A percentile compares a stretch with the other conserved stretches of the same genome.
phyloP scores from a whole-genome alignment of 2,888 invertebrate genomes.

The Vannuccia rotundouncinata region DNA sequence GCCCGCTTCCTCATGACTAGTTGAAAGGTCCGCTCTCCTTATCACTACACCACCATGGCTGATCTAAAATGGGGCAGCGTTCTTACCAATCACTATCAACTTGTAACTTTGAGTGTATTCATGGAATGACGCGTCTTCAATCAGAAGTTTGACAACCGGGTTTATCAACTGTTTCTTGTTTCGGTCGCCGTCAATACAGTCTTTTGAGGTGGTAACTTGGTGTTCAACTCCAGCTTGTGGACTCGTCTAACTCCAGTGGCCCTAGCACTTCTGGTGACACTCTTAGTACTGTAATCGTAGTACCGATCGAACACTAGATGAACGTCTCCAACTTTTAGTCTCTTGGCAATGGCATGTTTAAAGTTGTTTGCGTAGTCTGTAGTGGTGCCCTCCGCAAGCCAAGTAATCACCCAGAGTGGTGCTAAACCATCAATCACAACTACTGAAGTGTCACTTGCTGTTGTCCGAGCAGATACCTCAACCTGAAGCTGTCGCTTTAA shows the following conservation, averaged over 20 bases:
- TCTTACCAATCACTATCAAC: slow-evolving; percentile 13
- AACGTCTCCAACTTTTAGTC: slow-evolving; percentile 19
- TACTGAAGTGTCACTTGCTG: slow-evolving; percentile 14
- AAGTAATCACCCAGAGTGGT: background rate
- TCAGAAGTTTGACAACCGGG: slow-evolving; percentile 12
- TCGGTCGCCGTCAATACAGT: slow-evolving; percentile 21
- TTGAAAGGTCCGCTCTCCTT: slow-evolving; percentile 12
- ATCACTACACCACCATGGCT: slow-evolving; percentile 18
- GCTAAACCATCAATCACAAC: slow-evolving; percentile 29
- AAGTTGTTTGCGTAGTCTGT: slow-evolving; percentile 26
- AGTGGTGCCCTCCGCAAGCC: slow-evolving; percentile 24
- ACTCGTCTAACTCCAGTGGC: slow-evolving; percentile 18
- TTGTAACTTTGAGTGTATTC: slow-evolving; percentile 21
- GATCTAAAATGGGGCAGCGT: slow-evolving; percentile 17
- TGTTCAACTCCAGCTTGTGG: slow-evolving; percentile 28
- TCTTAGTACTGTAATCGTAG: slow-evolving; percentile 31
- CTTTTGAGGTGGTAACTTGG: slow-evolving; percentile 29
- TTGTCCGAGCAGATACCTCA: slow-evolving; percentile 10
- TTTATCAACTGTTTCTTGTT: slow-evolving; percentile 30
- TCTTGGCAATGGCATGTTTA: slow-evolving; percentile 13
- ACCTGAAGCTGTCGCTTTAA: slow-evolving; percentile 27
- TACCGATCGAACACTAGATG: slow-evolving; percentile 30
- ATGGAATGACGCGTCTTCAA: slow-evolving; percentile 23
- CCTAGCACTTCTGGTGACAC: slow-evolving; percentile 30
- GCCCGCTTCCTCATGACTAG: slow-evolving; percentile 28